These are phyloP conservation scores for Myxocyprinus asiaticus DNA, from an alignment of 2,113 vertebrate genomes.

Conservation along the genomic window DNA sequence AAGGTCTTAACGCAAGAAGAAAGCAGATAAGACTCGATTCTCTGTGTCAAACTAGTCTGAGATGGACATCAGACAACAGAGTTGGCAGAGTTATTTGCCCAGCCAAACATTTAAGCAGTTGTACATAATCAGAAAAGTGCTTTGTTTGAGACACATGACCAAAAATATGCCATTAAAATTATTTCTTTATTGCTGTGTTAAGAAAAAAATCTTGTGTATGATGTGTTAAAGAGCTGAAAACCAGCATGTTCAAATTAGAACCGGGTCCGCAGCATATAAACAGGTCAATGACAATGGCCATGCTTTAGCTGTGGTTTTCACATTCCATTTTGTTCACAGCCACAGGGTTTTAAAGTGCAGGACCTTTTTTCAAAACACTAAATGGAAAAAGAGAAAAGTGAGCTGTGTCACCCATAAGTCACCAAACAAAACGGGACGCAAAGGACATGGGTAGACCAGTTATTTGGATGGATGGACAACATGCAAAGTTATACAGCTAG, in stretches of 20 bases:
- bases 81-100: no score
- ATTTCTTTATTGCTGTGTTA: slow-evolving; percentile 3
- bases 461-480: no score
- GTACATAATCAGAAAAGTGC: not conserved
- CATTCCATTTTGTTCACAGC: not conserved
- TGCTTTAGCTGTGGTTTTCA: not conserved
- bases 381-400: not conserved
- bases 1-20: not conserved
- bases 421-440: not conserved
- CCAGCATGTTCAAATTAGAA: not conserved
- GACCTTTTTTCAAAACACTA: not conserved
- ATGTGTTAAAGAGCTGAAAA: slow-evolving; percentile 37
- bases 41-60: slow-evolving; percentile 1
- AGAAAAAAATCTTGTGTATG: slow-evolving; percentile 3
- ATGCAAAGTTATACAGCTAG: no score
- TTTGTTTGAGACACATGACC: slow-evolving; percentile 2
- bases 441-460: not conserved
- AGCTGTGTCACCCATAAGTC: not conserved
- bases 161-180: slow-evolving; percentile 29
- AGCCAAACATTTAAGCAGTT: slow-evolving; percentile 3
- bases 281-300: not conserved
- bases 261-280: not conserved
- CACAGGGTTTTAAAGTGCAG: not conserved
- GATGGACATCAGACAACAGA: slow-evolving; percentile 1
- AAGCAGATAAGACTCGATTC: slow-evolving; percentile 2